Evolutionary conservation across 2,797 vertebrate genomes (phyloP), one percentile per base, ranked within the genome.

Genomic region (Phalloptychus januarius): DNA sequence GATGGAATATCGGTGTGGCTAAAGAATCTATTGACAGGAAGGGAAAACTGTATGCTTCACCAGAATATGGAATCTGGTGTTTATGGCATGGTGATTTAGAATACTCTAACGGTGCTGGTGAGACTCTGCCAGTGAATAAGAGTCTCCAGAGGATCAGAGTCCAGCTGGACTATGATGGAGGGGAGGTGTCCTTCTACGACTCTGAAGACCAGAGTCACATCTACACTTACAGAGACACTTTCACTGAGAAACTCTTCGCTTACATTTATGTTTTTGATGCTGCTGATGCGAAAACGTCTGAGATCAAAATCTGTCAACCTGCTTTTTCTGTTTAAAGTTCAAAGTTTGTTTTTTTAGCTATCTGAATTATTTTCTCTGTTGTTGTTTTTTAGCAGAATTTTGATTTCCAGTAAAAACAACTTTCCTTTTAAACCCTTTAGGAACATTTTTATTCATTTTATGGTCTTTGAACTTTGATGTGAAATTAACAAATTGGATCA

Each of bases 31-130:
- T 40, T 23, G 36, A 67, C 63, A 67, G 63, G 33, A 67, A 67
- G 63, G 63, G 40, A 45, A 4, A 44, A 11, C 15, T 0, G 28
- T 16, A 2, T 45, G 3, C 4, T 44, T 44, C 40, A 67, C 56
- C 76, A 54, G 0, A 56, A n/a, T 4, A 48, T 70, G 81, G 74
- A 58, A 0, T 76, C 25, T 79, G 70, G 74, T 74, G 74, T 76
- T 74, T 76, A 8, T 0, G 0, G 0, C 2, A 48, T 36, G 0
- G 0, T 0, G 0, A 2, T 20, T 56, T 69, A 40, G 31, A 20
- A 74, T 61, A 61, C n/a, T 6, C 38, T 33, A 10, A 63, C 36
- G 28, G 40, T 61, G 10, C 2, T 46, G 56, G 28, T 61, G 12
- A 61, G 5, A 23, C 28, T 63, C 10, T 75, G 16, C 10, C 8